Evolutionary conservation across 1,140 invertebrate genomes (phyloP).

Genomic region (Drosophila paulistorum): DNA sequence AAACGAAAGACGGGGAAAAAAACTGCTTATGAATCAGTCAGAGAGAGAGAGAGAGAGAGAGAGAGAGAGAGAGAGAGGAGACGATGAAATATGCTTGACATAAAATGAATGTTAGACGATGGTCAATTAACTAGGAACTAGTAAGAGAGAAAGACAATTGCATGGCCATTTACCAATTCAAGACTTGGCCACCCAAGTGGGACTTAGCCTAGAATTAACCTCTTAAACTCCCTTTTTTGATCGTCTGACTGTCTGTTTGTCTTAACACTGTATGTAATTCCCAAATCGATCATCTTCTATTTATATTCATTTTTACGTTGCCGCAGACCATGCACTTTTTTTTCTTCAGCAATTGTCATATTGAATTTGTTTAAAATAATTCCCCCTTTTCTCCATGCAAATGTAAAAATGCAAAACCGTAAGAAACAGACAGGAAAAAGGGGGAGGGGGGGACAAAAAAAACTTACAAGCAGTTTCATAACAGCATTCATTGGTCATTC

Average conservation of each 20-base stretch:
- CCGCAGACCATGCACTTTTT: not conserved
- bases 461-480: conserved; percentile 22
- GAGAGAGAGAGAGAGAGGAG: too few species aligned
- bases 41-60: too few species aligned
- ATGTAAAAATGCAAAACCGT: not conserved
- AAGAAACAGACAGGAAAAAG: not conserved
- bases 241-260: not conserved
- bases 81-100: conserved; percentile 9
- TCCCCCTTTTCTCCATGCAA: conserved; percentile 16
- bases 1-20: conserved; percentile 37
- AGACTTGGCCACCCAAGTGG: not conserved
- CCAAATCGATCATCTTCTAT: conserved; percentile 9
- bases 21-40: conserved; percentile 3
- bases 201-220: not conserved
- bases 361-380: conserved; percentile 32
- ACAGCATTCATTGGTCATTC: conserved; percentile 12
- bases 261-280: not conserved
- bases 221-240: not conserved
- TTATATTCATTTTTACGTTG: conserved; percentile 11
- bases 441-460: not conserved
- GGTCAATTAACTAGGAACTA: not conserved
- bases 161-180: not conserved
- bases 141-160: not conserved
- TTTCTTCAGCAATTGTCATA: conserved; percentile 22
- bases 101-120: not conserved